Base-by-base conservation (phyloP, 2,113 vertebrate species). In the Hypomesus transpacificus region DNA sequence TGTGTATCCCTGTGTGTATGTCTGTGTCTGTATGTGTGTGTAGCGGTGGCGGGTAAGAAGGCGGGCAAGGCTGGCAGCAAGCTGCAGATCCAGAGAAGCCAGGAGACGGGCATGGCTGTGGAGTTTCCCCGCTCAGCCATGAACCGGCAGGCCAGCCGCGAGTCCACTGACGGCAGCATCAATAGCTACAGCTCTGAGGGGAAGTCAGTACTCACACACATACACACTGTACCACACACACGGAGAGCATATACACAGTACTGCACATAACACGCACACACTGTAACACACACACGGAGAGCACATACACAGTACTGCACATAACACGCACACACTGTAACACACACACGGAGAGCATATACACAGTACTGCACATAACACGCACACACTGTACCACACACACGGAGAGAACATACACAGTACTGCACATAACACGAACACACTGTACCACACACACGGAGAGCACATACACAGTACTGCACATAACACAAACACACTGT, bases 151-250 rank as follows among this genome's bases (percentile, higher is more conserved):
- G 94, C 96, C 16, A 98, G 97, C 86, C 92, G 96, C 14, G 97
- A 99, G 82, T 99, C 97, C 24, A 98, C 94, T 0, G 97, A 99
- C 0, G 97, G 97, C 80, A 98, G 97, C 91, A 98, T 99, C 90
- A 97, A 98, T 89, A 99, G 97, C 86, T 99, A 97, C 26, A 98
- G 95, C 91, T 99, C 97, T 0, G 97, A 99, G 93, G 97, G 96
- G 85, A 99, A 99, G 97, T 99, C 88, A 87, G 97, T 96, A 76
- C 61, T 56, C 31, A 4, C 56, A 5, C 17, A 31, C 52, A 34
- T 9, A n/a, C 6, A 56, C 53, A 54, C 9, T 46, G 39, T 2
- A 46, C 7, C 39, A 56, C 18, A 18, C 18, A 46, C 28, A 3
- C 28, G 7, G 26, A 39, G 31, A 18, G 22, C 28, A 26, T 28